Evolutionary conservation across 2,888 invertebrate species (phyloP), one percentile per base, ranked within the genome.

Genomic region (Lucinisca nassula): DNA sequence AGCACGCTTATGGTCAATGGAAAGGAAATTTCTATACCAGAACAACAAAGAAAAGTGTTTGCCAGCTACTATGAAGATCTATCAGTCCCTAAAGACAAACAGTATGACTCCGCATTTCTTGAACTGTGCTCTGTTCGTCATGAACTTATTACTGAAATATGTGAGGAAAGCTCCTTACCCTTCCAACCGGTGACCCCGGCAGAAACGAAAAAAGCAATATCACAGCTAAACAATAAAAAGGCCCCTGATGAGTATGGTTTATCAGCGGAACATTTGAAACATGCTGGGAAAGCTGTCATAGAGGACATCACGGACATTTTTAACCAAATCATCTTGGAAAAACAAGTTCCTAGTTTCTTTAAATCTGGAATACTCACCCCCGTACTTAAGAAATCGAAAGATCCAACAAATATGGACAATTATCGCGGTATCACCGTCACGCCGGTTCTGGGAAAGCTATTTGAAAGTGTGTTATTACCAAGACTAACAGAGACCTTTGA

Each of bases 281-380:
- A 70, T 32, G 4, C 72, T 17, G 45, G 37, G 8, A 24, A 55
- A 17, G 35, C n/a, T 4, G 24, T 72, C 6, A 21, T 61, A 21
- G 51, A 72, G 21, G 10, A 45, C 1, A 35, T 79, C 35, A 27
- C 17, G 30, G 35, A 70, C 32, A 72, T 79, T n/a, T 58, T 79
- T 24, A 79, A 79, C 27, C 24, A 79, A 0, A 79, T 79, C 14
- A 12, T 79, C 3, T 51, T 1, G 6, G 12, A 14, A 35, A 37
- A 17, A 14, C n/a, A 49, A 32, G 37, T 79, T 17, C 72, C 79
- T 2, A 51, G 45, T 1, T 0, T 4, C 2, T 37, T 79, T 24
- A 79, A 79, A 45, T 40, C 58, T 17, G 79, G 79, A 4, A 45
- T 79, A 21, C 21, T 79, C 37, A 79, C n/a, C n/a, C n/a, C n/a